Conservation (phyloP, 1,140 invertebrate genomes). For the Catajapyx aquilonaris region DNA sequence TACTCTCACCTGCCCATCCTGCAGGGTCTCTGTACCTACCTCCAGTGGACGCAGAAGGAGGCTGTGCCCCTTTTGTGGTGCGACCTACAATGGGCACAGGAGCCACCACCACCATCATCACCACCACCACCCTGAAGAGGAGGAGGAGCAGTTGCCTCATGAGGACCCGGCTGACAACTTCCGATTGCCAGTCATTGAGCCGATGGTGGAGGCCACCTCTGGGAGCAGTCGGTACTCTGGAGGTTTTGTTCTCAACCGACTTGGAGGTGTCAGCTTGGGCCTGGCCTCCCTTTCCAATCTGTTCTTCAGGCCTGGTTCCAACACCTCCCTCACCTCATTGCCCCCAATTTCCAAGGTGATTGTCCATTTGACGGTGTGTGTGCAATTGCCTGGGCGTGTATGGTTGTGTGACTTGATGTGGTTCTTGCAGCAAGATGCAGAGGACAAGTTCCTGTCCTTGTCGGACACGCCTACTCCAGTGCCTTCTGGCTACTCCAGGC, state of each 20-base stretch:
- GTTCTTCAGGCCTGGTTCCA: conserved; percentile 14
- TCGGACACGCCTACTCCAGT: conserved; percentile 5
- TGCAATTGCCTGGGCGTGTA: conserved; percentile 3
- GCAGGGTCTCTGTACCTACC: background rate
- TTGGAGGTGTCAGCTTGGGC: conserved; percentile 15
- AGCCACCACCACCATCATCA: no score
- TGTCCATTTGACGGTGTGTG: background rate
- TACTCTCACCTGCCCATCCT: background rate
- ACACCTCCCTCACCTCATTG: conserved; percentile 13
- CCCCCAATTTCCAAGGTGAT: conserved; percentile 14
- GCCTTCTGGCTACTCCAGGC: conserved; percentile 6
- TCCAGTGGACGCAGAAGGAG: background rate
- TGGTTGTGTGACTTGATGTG: background rate
- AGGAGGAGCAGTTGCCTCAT: background rate
- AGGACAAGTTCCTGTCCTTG: conserved; percentile 4
- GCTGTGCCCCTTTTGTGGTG: background rate
- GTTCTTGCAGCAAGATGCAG: background rate
- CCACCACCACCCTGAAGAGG: background rate
- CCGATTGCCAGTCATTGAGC: background rate
- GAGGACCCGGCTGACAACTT: background rate
- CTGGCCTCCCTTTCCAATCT: conserved; percentile 15
- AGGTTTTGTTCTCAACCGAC: conserved; percentile 7
- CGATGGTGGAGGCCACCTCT: background rate
- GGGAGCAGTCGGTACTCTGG: background rate
- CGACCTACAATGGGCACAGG: no score